These are phyloP conservation scores for Bombus waltoni DNA, from an alignment of 1,140 invertebrate species.

Conservation along the genomic window DNA sequence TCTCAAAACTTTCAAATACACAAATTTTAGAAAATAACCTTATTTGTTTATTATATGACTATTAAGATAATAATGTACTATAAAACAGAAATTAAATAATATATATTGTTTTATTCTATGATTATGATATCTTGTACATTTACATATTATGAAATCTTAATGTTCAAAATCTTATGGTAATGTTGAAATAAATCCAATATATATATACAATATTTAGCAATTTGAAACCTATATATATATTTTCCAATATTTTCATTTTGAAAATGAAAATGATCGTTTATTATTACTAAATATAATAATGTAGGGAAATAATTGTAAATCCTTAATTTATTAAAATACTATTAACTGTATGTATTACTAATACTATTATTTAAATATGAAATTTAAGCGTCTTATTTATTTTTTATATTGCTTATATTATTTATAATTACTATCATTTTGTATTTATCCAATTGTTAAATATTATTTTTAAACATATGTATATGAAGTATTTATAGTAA, in stretches of 20 bases:
- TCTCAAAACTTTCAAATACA: slow-evolving; percentile 72
- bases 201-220: slow-evolving; percentile 15
- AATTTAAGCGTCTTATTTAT: neutral
- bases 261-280: neutral
- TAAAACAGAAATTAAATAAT: slow-evolving; percentile 66
- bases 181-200: slow-evolving; percentile 72
- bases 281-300: neutral
- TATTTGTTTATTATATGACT: slow-evolving; percentile 69
- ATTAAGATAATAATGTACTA: slow-evolving; percentile 67
- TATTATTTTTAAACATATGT: neutral
- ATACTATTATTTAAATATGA: neutral
- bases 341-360: neutral
- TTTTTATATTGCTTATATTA: neutral
- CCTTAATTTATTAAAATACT: neutral
- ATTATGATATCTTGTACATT: slow-evolving; percentile 78
- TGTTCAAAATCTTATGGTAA: slow-evolving; percentile 74
- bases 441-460: neutral
- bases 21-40: slow-evolving; percentile 64
- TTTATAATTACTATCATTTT: neutral
- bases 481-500: neutral
- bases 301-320: neutral
- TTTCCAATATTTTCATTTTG: neutral
- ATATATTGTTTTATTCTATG: slow-evolving; percentile 73
- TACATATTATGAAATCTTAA: slow-evolving; percentile 76
- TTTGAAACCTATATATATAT: neutral